Evolutionary conservation across 2,888 invertebrate genomes (phyloP).

Genomic region (Chrysolina haemoptera): DNA sequence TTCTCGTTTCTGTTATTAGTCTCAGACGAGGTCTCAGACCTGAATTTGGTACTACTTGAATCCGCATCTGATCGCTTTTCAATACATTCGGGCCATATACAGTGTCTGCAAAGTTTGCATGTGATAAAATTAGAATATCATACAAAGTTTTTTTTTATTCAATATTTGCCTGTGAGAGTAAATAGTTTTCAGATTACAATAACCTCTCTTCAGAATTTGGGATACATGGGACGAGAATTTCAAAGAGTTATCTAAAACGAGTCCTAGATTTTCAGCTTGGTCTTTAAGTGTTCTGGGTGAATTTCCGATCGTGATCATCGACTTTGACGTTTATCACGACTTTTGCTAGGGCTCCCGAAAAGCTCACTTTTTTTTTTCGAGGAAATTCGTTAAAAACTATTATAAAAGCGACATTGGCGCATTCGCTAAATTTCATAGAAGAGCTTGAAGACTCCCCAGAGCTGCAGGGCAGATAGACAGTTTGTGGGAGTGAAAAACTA

Average conservation of each 20-base stretch:
- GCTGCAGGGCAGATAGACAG: no score
- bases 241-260: neutral
- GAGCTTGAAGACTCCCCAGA: no score
- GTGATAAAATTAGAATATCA: neutral
- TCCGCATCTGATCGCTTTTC: neutral
- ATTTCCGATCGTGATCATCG: neutral
- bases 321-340: no score
- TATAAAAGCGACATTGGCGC: no score
- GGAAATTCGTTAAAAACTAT: no score
- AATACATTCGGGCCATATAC: neutral
- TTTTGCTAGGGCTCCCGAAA: no score
- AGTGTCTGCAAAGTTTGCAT: no score
- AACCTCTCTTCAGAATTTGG: neutral
- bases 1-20: conserved; percentile 12
- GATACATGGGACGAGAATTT: conserved; percentile 2
- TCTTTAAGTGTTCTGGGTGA: neutral
- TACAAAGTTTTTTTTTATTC: neutral
- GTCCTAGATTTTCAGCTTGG: neutral
- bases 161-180: neutral
- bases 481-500: no score
- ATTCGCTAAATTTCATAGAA: no score
- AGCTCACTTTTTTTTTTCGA: no score
- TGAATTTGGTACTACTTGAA: neutral
- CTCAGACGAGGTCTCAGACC: no score
- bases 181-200: neutral